Conservation (phyloP, 2,797 vertebrate species). For the Rachycentron canadum region DNA sequence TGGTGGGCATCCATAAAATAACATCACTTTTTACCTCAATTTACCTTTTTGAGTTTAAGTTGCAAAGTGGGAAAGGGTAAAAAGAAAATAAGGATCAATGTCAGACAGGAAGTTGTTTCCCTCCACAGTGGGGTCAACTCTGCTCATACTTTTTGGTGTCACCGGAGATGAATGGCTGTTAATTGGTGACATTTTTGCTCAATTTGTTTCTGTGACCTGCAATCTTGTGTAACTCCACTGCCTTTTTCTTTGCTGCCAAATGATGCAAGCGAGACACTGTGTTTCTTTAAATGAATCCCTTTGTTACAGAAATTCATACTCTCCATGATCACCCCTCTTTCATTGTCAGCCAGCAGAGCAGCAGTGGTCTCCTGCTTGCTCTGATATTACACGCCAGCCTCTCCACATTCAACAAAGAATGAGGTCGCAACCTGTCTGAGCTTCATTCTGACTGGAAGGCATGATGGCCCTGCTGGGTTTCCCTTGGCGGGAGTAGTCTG, state of each 20-base stretch:
- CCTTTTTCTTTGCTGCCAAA: slow-evolving; percentile 15
- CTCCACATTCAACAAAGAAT: slow-evolving; percentile 62
- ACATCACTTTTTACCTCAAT: not conserved
- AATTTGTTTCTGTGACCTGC: slow-evolving; percentile 38
- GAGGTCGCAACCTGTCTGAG: slow-evolving; percentile 65
- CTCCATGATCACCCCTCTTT: slow-evolving; percentile 17
- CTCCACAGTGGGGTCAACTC: slow-evolving; percentile 17
- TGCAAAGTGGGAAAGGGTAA: not conserved
- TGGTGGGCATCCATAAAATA: not conserved
- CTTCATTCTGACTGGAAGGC: slow-evolving; percentile 57
- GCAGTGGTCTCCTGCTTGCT: slow-evolving; percentile 27
- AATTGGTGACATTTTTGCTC: slow-evolving; percentile 30
- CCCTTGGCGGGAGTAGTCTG: slow-evolving; percentile 34
- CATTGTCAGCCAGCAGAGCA: slow-evolving; percentile 14
- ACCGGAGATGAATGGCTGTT: not conserved
- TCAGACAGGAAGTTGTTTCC: not conserved
- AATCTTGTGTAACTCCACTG: slow-evolving; percentile 12
- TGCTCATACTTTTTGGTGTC: slow-evolving; percentile 4
- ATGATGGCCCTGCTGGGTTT: slow-evolving; percentile 44
- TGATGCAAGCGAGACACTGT: not conserved
- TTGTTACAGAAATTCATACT: slow-evolving; percentile 28
- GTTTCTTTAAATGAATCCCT: slow-evolving; percentile 15
- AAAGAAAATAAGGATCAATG: not conserved
- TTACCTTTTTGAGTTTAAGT: not conserved
- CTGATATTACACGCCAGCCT: slow-evolving; percentile 32